Conservation (phyloP, 2,797 vertebrate genomes). For the Molossus molossus region DNA sequence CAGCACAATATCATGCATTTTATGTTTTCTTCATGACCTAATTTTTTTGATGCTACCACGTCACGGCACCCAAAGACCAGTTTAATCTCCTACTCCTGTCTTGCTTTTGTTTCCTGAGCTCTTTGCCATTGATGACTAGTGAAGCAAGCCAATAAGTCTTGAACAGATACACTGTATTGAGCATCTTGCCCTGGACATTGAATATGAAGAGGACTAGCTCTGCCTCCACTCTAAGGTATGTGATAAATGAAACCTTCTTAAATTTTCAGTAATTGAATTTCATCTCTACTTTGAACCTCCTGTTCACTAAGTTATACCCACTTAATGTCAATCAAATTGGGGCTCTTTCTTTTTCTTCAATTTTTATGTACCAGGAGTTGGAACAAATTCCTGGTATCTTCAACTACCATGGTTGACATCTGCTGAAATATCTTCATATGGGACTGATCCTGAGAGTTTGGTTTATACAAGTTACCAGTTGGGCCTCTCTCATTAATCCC, state of each 20-base stretch:
- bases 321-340: not conserved
- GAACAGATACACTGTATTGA: not conserved
- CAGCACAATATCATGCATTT: not conserved
- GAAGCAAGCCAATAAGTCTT: not conserved
- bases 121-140: not conserved
- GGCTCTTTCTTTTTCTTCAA: not conserved
- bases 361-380: not conserved
- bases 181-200: not conserved
- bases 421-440: not conserved
- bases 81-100: not conserved
- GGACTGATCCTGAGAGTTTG: not conserved
- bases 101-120: not conserved
- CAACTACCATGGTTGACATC: not conserved
- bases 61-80: not conserved
- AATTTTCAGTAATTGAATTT: slow-evolving; percentile 28
- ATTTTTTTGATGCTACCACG: not conserved
- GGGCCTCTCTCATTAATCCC: not conserved
- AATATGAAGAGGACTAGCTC: not conserved
- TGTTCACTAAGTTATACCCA: not conserved
- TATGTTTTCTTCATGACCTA: not conserved
- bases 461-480: not conserved
- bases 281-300: not conserved
- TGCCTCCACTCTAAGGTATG: not conserved
- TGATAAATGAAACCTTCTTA: slow-evolving; percentile 1
- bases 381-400: not conserved